These are phyloP conservation scores for Eurypyga helias DNA, from an alignment of 2,113 vertebrate genomes.

Conservation along the genomic window DNA sequence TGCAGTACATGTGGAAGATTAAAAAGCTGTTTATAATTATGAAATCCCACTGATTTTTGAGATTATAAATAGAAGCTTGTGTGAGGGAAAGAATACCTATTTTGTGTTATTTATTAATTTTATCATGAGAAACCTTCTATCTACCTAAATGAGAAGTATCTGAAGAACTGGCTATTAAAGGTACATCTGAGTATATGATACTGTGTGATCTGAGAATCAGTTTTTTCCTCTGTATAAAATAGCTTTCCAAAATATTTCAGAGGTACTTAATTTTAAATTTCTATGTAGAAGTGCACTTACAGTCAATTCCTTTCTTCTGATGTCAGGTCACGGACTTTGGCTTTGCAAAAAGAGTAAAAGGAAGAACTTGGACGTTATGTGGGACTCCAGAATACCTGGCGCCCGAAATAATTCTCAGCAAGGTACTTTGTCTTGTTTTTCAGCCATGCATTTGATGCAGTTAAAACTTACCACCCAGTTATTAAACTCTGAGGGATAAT, in stretches of 20 bases:
- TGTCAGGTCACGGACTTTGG: constrained; percentile 97
- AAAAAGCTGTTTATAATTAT: background rate
- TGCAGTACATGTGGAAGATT: background rate
- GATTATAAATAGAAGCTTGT: background rate
- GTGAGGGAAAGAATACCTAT: background rate
- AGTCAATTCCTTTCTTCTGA: background rate
- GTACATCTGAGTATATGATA: background rate
- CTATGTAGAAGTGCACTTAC: background rate
- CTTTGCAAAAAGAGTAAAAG: constrained; percentile 99
- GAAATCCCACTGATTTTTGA: background rate
- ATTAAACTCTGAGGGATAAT: background rate
- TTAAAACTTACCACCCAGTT: background rate
- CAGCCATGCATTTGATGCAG: background rate
- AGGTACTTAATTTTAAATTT: background rate
- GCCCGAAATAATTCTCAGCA: constrained; percentile 99
- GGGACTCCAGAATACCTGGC: constrained; percentile 98
- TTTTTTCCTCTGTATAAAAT: background rate
- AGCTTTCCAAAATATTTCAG: background rate
- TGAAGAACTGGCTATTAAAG: background rate
- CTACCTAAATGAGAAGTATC: background rate
- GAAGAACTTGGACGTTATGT: constrained; percentile 99
- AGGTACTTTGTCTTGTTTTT: constrained; percentile 76
- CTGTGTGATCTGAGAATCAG: background rate
- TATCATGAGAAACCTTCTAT: background rate
- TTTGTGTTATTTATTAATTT: background rate